Percentiles rank a stretch among this genome's conserved stretches.
Conservation (phyloP, 2,797 vertebrate genomes). For the Gila robusta region DNA sequence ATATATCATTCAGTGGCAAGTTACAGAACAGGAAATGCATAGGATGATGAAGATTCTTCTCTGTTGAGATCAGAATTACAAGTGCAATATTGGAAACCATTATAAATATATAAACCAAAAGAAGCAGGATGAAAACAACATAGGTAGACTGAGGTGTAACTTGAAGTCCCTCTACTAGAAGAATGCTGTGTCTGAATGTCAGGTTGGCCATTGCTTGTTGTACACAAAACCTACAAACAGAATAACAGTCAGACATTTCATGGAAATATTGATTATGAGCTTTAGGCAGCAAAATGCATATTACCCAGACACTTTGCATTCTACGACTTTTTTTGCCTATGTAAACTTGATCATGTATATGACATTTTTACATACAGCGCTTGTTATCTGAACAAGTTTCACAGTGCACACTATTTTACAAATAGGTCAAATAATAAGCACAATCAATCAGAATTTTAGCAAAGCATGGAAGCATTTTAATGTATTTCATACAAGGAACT, state of each 20-base stretch:
- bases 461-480: background rate
- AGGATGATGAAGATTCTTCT: constrained; percentile 75
- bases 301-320: background rate
- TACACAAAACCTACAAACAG: background rate
- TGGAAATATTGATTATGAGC: background rate
- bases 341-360: background rate
- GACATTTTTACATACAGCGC: background rate
- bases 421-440: background rate
- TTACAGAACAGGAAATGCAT: constrained; percentile 80
- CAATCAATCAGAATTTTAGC: background rate
- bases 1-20: constrained; percentile 74
- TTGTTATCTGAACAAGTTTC: background rate
- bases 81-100: constrained; percentile 62
- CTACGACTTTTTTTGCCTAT: background rate
- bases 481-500: too few species aligned
- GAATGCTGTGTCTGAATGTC: constrained; percentile 38
- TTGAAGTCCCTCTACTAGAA: constrained; percentile 58
- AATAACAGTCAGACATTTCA: background rate
- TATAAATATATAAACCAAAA: constrained; percentile 64
- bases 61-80: constrained; percentile 58
- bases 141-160: constrained; percentile 42
- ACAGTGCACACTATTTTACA: background rate
- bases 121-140: constrained; percentile 55
- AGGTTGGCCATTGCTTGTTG: constrained; percentile 58
- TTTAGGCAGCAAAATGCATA: background rate